These are phyloP conservation scores for Caenorhabditis drosophilae DNA, from an alignment of 2,888 invertebrate species.

Conservation along the genomic window DNA sequence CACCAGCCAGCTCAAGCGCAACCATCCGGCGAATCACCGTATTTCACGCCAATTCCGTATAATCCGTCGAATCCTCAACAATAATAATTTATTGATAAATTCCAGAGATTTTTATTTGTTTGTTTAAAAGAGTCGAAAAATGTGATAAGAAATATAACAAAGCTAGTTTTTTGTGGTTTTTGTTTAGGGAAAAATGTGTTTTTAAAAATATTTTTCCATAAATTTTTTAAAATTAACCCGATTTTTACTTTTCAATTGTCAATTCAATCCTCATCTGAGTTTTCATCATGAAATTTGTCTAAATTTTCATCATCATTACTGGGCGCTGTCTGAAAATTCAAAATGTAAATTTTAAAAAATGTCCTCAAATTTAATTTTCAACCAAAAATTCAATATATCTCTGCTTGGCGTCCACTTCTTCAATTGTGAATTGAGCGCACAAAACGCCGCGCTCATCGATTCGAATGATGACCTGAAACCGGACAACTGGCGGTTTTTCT, in stretches of 20 bases:
- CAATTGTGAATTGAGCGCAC: slow-evolving; percentile 37
- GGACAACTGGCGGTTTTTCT: not conserved
- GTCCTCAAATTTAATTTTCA: slow-evolving; percentile 3
- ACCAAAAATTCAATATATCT: slow-evolving; percentile 42
- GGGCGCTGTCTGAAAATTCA: slow-evolving; percentile 16
- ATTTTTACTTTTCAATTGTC: no score
- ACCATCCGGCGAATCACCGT: slow-evolving; percentile 24
- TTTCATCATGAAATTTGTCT: not conserved
- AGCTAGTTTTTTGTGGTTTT: slow-evolving; percentile 5
- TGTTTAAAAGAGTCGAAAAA: no score
- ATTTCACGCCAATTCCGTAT: slow-evolving; percentile 33
- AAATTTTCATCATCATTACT: slow-evolving; percentile 6
- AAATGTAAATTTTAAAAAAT: not conserved
- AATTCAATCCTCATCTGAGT: no score
- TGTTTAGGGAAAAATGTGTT: slow-evolving; percentile 2
- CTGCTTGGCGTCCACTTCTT: slow-evolving; percentile 24
- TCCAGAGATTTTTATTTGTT: no score
- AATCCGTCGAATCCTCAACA: slow-evolving; percentile 14
- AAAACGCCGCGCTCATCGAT: slow-evolving; percentile 41
- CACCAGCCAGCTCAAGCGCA: not conserved
- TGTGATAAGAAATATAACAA: not conserved
- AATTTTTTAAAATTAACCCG: no score
- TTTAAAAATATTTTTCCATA: no score
- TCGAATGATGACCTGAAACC: slow-evolving; percentile 22
- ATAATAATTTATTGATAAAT: no score